A percentile compares a stretch with the other conserved stretches of the same genome.
These are phyloP conservation scores for Gallirallus australis DNA, from an alignment of 2,797 vertebrate species.

Conservation along the genomic window DNA sequence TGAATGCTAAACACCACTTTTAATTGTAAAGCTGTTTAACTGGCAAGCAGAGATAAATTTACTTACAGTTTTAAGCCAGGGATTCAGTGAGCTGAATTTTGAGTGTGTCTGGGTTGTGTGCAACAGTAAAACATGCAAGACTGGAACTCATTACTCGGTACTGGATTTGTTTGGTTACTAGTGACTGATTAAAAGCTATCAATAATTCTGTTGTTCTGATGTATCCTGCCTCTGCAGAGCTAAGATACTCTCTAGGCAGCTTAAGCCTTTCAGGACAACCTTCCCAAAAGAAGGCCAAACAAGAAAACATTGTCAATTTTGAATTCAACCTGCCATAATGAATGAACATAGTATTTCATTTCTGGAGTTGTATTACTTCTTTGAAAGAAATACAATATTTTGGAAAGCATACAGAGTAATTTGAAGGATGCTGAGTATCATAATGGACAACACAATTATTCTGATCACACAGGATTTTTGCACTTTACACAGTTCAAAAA, in stretches of 20 bases:
- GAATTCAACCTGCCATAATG: background rate
- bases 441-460: background rate
- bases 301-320: background rate
- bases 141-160: conserved; percentile 7
- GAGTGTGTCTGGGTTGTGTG: background rate
- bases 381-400: background rate
- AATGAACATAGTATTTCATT: background rate
- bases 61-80: conserved; percentile 10
- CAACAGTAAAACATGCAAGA: conserved; percentile 16
- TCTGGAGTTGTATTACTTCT: background rate
- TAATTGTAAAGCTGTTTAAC: background rate
- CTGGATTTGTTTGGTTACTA: conserved; percentile 9
- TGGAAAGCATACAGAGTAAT: background rate
- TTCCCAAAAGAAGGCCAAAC: background rate
- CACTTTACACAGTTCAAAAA: background rate
- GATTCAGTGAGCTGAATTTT: background rate
- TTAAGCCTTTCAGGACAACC: background rate
- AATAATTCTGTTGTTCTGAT: background rate
- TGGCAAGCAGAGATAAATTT: background rate
- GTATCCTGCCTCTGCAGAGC: background rate
- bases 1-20: background rate
- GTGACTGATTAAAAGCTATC: background rate
- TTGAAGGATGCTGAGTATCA: background rate
- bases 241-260: background rate
- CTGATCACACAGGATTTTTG: background rate